phyloP scores from a whole-genome alignment of 2,888 invertebrate species.

The Papilio elwesi region DNA sequence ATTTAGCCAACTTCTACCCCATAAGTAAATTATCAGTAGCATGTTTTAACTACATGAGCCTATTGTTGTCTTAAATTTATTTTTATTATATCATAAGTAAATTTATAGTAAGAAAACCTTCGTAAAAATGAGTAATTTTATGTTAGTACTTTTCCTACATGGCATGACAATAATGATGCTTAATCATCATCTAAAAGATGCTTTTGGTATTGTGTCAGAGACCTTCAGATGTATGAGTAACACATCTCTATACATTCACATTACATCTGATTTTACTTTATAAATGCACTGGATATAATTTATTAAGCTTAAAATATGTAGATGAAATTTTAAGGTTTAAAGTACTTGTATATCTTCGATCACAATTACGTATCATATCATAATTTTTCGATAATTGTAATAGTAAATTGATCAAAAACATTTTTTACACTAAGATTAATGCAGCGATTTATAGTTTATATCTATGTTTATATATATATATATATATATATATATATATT shows the following conservation, averaged over 20 bases:
- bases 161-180: constrained; percentile 16
- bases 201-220: constrained; percentile 18
- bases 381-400: neutral
- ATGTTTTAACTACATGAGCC: too few relatives aligned
- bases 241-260: neutral
- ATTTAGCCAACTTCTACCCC: too few relatives aligned
- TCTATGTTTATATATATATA: too few relatives aligned
- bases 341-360: neutral
- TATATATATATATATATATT: too few relatives aligned
- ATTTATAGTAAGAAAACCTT: neutral
- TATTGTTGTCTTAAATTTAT: neutral
- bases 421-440: neutral
- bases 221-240: constrained; percentile 36
- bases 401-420: neutral
- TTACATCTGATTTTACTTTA: constrained; percentile 10
- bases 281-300: neutral
- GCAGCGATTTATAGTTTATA: neutral
- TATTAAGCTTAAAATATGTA: neutral
- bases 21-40: too few relatives aligned
- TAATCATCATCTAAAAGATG: constrained; percentile 23
- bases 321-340: neutral
- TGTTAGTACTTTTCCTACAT: neutral
- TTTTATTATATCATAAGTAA: neutral
- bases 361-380: neutral
- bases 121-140: constrained; percentile 5